Evolutionary conservation across 1,140 invertebrate species (phyloP).

Genomic region (Heliconius melpomene): DNA sequence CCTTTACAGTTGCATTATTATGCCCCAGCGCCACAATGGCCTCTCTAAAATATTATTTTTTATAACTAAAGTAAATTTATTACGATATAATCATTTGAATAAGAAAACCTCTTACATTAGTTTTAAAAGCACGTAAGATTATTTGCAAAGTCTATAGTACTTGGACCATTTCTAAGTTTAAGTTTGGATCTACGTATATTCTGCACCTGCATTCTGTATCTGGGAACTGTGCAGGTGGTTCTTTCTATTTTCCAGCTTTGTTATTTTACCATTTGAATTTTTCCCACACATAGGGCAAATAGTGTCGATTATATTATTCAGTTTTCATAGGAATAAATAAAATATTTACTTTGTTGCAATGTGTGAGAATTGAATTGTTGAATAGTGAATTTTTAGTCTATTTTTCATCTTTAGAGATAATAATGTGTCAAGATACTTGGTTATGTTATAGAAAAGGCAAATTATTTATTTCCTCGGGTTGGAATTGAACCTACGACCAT

Average conservation of each 20-base stretch:
- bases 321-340: not conserved
- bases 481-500: too few relatives aligned
- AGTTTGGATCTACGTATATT: conserved; percentile 18
- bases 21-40: not conserved
- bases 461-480: too few relatives aligned
- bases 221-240: conserved; percentile 16
- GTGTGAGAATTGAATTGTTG: not conserved
- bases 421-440: too few relatives aligned
- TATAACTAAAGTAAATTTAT: not conserved
- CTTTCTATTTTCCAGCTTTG: not conserved
- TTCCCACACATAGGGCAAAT: not conserved
- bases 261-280: not conserved
- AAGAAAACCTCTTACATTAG: not conserved
- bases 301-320: not conserved
- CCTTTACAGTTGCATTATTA: not conserved
- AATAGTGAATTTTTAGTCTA: not conserved
- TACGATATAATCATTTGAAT: not conserved
- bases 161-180: conserved; percentile 9
- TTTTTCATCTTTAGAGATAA: too few relatives aligned
- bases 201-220: conserved; percentile 15
- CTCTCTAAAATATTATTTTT: not conserved
- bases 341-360: not conserved
- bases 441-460: too few relatives aligned
- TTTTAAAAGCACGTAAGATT: conserved; percentile 10
- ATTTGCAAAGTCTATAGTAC: conserved; percentile 17